Base-by-base conservation (phyloP, 2,113 vertebrate species). In the Atlantisia rogersi region DNA sequence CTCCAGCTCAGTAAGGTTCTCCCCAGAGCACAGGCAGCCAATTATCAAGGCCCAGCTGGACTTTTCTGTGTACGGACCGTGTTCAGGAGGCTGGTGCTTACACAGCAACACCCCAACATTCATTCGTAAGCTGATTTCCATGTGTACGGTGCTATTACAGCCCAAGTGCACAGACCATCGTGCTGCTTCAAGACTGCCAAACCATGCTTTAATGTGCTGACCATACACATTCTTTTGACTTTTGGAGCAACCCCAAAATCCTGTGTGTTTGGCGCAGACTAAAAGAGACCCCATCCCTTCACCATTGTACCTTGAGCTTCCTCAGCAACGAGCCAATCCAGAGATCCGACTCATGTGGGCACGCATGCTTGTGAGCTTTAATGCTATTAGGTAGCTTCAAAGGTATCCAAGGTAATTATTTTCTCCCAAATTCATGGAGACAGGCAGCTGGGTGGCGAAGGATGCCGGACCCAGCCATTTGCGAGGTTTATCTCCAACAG, bases 1-100 rank as follows among this genome's bases (percentile, higher is more conserved):
- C 32, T 92, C 39, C 65, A 21, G 68, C 48, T 62, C 40, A 76
- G 6, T 8, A 5, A 69, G 31, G 58, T 15, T 40, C 6, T 46
- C 7, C 15, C 35, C 1, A 1, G 46, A 0, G 4, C 22, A 20
- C 26, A 68, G 70, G 29, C 1, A 39, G 52, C 16, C 0, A 0
- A 31, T 63, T 50, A 58, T 62, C 55, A 52, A 81, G 48, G 52
- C 58, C 29, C 26, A 58, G 77, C 6, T 59, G 52, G 31, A 44
- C 42, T 58, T 46, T 88, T 71, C 65, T 91, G 65, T 31, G 20
- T 31, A 37, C 53, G 71, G 42, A n/a, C 3, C 31, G n/a, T 37
- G 18, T 9, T 5, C 73, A 32, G 58, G 56, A 88, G 77, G 39
- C 80, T 48, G 46, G 0, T 63, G 21, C 53, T 83, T 8, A 48